phyloP scores from a whole-genome alignment of 2,113 vertebrate species.

The Alethe castanea region DNA sequence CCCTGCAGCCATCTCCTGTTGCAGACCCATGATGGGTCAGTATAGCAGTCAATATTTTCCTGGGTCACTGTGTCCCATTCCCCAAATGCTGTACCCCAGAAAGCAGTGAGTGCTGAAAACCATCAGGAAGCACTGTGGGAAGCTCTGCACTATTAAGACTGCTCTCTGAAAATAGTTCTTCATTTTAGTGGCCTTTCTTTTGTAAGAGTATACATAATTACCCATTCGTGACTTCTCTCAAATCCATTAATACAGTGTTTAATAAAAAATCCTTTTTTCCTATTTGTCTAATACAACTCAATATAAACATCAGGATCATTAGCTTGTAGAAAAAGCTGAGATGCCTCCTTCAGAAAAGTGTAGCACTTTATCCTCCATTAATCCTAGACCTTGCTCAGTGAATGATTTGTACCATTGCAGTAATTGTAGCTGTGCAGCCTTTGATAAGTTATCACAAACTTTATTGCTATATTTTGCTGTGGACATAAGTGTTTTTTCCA shows the following conservation, averaged over 20 bases:
- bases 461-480: neutral
- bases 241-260: neutral
- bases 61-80: neutral
- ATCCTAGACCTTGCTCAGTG: neutral
- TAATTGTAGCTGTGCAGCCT: neutral
- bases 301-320: neutral
- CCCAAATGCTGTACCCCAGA: neutral
- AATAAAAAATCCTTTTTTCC: neutral
- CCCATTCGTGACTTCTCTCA: neutral
- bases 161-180: neutral
- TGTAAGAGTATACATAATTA: neutral
- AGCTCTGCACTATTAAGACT: neutral
- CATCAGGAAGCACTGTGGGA: neutral
- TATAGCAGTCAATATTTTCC: neutral
- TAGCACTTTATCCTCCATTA: neutral
- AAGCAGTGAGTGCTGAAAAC: neutral
- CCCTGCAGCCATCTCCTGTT: neutral
- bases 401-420: neutral
- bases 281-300: neutral
- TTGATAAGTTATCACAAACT: neutral
- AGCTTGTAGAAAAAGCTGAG: neutral
- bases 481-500: neutral
- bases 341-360: neutral
- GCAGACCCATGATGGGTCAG: neutral
- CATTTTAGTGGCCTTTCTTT: neutral